Percentiles rank a stretch among this genome's conserved stretches.
Evolutionary conservation across 2,888 invertebrate genomes (phyloP).

Genomic region (Synanthedon andrenaeformis): DNA sequence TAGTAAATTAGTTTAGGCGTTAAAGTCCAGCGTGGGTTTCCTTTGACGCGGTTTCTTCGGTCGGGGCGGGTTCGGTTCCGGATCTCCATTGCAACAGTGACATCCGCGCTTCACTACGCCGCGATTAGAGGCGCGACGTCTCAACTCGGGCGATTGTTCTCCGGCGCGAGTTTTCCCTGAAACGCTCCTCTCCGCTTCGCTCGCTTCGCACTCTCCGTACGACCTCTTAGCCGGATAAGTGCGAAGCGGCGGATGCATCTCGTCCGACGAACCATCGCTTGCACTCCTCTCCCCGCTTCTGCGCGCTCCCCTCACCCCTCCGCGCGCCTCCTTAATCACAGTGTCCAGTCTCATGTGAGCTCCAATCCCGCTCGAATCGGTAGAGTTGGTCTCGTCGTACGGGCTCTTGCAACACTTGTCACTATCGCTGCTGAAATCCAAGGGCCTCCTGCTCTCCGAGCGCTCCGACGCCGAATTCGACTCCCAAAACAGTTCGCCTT

Average conservation of each 20-base stretch:
- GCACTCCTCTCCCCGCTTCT: slow-evolving; percentile 33
- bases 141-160: slow-evolving; percentile 29
- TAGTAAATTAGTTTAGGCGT: neutral
- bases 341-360: slow-evolving; percentile 54
- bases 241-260: slow-evolving; percentile 42
- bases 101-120: slow-evolving; percentile 74
- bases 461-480: slow-evolving; percentile 50
- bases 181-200: slow-evolving; percentile 46
- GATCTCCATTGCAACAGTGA: slow-evolving; percentile 72
- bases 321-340: slow-evolving; percentile 55
- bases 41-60: slow-evolving; percentile 53
- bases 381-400: slow-evolving; percentile 51
- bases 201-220: slow-evolving; percentile 26
- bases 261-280: slow-evolving; percentile 45
- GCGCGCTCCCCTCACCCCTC: slow-evolving; percentile 19
- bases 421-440: slow-evolving; percentile 59
- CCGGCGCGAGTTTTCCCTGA: slow-evolving; percentile 47
- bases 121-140: slow-evolving; percentile 53
- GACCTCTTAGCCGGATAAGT: slow-evolving; percentile 47
- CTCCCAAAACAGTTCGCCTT: slow-evolving; percentile 59
- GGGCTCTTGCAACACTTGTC: slow-evolving; percentile 64
- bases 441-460: slow-evolving; percentile 35
- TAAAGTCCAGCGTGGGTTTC: slow-evolving; percentile 39
- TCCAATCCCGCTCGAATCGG: slow-evolving; percentile 50
- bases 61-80: slow-evolving; percentile 63